These are phyloP conservation scores for Sphenodon punctatus DNA, from an alignment of 2,797 vertebrate species.

Conservation along the genomic window DNA sequence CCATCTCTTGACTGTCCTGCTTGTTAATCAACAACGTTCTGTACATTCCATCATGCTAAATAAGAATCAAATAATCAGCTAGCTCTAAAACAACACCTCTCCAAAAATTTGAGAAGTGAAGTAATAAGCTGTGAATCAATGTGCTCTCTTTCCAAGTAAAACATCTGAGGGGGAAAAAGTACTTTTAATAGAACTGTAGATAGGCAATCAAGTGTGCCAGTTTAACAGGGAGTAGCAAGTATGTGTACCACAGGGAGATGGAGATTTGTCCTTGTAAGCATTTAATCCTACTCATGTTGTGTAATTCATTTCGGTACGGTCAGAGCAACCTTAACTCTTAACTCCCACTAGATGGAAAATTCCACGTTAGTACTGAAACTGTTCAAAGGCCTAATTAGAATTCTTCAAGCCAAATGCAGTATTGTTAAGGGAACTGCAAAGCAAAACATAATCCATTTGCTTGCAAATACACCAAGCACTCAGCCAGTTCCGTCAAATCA, in stretches of 20 bases:
- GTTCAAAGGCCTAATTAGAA: constrained; percentile 48
- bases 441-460: neutral
- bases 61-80: constrained; percentile 50
- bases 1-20: constrained; percentile 46
- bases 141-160: constrained; percentile 48
- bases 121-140: constrained; percentile 49
- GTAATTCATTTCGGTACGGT: constrained; percentile 52
- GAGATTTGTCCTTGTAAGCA: constrained; percentile 46
- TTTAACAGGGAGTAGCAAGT: constrained; percentile 52
- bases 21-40: constrained; percentile 66
- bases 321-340: constrained; percentile 55
- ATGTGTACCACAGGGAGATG: neutral
- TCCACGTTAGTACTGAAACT: constrained; percentile 57
- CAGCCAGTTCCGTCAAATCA: constrained; percentile 5
- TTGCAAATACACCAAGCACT: constrained; percentile 1
- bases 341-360: constrained; percentile 71
- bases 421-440: constrained; percentile 33
- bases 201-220: constrained; percentile 40
- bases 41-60: constrained; percentile 59
- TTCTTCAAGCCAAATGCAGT: constrained; percentile 39
- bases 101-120: neutral
- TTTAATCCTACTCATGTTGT: constrained; percentile 56
- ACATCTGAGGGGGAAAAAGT: constrained; percentile 33
- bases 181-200: constrained; percentile 46
- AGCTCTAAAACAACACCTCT: neutral